Percentiles rank a stretch among this genome's conserved stretches.
Evolutionary conservation across 92 coral and sea anemone genomes (phyloP).

Genomic region (Siderastrea siderea): DNA sequence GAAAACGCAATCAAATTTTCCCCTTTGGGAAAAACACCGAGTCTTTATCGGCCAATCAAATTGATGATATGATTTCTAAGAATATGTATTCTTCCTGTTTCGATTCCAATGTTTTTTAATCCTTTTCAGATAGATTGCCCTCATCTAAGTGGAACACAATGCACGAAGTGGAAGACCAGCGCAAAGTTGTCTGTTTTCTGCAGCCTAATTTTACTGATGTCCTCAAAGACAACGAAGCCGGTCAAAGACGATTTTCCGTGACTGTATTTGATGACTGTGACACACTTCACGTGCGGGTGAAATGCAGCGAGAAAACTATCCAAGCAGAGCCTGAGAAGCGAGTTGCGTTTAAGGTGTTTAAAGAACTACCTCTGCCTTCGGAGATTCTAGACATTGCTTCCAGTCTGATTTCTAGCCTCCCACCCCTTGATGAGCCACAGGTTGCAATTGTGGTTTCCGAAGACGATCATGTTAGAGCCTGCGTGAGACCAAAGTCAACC

Average conservation of each 20-base stretch:
- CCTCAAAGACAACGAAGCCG: slow-evolving; percentile 55
- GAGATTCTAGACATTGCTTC: slow-evolving; percentile 41
- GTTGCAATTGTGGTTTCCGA: slow-evolving; percentile 69
- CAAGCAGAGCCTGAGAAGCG: slow-evolving; percentile 21
- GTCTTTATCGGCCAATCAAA: slow-evolving; percentile 24
- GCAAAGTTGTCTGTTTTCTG: slow-evolving; percentile 80
- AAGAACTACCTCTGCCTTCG: slow-evolving; percentile 60
- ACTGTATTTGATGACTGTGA: slow-evolving; percentile 76
- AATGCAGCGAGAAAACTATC: background rate
- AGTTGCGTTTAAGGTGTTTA: slow-evolving; percentile 67
- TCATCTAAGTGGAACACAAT: background rate
- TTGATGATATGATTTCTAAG: background rate
- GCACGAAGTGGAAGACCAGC: slow-evolving; percentile 28
- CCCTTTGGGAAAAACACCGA: background rate
- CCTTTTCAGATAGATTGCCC: background rate
- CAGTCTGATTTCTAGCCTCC: slow-evolving; percentile 16
- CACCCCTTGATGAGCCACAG: slow-evolving; percentile 58
- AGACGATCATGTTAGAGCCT: slow-evolving; percentile 74
- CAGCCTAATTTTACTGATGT: slow-evolving; percentile 91
- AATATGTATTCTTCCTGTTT: slow-evolving; percentile 6
- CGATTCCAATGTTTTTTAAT: background rate
- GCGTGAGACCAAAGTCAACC: slow-evolving; percentile 33
- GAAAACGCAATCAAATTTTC: background rate
- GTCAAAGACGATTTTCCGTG: slow-evolving; percentile 56
- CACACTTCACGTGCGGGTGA: slow-evolving; percentile 81